A percentile compares a stretch with the other conserved stretches of the same genome.
phyloP scores from a whole-genome alignment of 2,888 invertebrate species.

The Penaeus monodon region DNA sequence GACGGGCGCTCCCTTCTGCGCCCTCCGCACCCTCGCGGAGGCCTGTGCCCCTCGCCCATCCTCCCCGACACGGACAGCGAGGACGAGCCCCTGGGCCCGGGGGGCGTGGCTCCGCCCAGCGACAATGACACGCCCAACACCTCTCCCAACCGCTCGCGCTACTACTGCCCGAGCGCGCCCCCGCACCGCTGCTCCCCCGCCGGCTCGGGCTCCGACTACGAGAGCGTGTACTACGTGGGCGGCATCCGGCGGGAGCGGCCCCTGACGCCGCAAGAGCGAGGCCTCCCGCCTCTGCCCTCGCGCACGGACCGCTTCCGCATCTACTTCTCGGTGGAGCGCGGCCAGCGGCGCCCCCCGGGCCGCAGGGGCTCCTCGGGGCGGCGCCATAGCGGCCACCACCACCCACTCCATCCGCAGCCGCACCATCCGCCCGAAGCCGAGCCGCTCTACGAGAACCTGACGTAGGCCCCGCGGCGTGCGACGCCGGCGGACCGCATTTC shows the following conservation, averaged over 20 bases:
- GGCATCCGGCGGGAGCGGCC: constrained; percentile 48
- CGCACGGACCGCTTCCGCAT: constrained; percentile 60
- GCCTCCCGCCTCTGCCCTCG: constrained; percentile 58
- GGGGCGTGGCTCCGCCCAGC: constrained; percentile 31
- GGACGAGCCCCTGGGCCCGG: constrained; percentile 52
- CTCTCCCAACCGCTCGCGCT: constrained; percentile 51
- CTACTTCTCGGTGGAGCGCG: constrained; percentile 55
- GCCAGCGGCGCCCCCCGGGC: constrained; percentile 24
- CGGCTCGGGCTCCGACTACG: constrained; percentile 40
- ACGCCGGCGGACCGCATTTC: neutral
- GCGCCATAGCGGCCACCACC: constrained; percentile 7
- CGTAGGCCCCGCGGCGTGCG: constrained; percentile 13
- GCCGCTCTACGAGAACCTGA: constrained; percentile 51
- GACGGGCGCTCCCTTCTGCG: constrained; percentile 52
- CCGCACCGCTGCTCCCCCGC: constrained; percentile 35
- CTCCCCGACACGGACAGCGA: constrained; percentile 56
- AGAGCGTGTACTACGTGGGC: constrained; percentile 51
- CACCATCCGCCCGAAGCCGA: constrained; percentile 47
- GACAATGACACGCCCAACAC: constrained; percentile 52
- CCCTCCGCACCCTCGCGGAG: constrained; percentile 13
- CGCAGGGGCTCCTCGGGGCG: neutral
- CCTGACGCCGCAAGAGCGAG: constrained; percentile 45
- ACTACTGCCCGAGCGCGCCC: constrained; percentile 59
- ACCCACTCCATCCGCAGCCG: constrained; percentile 31
- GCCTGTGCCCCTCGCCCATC: neutral